Evolutionary conservation across 2,113 vertebrate species (phyloP).

Genomic region (Pelusios castaneus): DNA sequence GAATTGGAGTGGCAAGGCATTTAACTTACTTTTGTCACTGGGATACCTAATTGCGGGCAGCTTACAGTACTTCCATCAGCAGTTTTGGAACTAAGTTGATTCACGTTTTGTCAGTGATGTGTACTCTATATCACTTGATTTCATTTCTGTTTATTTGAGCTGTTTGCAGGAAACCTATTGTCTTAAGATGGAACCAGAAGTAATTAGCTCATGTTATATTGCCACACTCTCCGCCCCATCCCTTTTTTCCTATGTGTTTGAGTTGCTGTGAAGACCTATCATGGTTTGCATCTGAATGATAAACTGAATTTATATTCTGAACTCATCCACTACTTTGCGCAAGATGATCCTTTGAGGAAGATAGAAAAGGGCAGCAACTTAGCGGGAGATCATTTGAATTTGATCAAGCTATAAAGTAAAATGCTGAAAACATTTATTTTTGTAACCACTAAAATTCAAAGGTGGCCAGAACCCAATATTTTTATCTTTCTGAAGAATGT

Average conservation of each 20-base stretch:
- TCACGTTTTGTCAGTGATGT: background rate
- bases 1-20: background rate
- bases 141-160: background rate
- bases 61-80: background rate
- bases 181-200: background rate
- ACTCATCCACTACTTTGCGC: background rate
- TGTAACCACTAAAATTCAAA: background rate
- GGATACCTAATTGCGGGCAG: background rate
- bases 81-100: background rate
- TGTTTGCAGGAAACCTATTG: background rate
- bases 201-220: background rate
- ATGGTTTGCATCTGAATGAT: background rate
- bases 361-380: background rate
- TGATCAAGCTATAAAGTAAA: background rate
- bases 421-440: background rate
- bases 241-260: background rate
- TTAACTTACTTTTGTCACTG: background rate
- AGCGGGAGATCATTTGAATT: background rate
- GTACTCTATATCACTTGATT: background rate
- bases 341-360: background rate
- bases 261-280: background rate
- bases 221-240: background rate
- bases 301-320: slow-evolving; percentile 14
- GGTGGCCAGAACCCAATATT: fast-evolving
- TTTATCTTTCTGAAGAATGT: slow-evolving; percentile 20